Conservation (phyloP, 2,797 vertebrate genomes). For the Cuculus canorus region DNA sequence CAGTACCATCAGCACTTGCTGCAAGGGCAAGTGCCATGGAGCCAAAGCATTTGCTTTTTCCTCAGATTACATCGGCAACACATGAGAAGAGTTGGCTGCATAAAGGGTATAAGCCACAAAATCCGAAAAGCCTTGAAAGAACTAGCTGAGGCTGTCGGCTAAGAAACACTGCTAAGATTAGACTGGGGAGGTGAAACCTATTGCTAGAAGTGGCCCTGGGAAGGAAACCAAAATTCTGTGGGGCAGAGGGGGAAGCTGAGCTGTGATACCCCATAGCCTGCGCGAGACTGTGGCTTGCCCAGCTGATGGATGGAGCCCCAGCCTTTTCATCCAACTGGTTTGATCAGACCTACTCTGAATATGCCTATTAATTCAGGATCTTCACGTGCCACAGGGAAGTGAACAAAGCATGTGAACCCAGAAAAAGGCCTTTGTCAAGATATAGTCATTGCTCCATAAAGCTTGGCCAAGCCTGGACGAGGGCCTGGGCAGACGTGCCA, state of each 20-base stretch:
- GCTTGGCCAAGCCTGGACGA: background rate
- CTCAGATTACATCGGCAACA: background rate
- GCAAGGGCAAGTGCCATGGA: background rate
- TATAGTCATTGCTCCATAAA: background rate
- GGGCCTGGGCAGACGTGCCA: background rate
- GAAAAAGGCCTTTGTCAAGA: background rate
- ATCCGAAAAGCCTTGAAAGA: conserved; percentile 3
- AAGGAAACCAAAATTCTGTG: background rate
- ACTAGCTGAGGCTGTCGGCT: background rate
- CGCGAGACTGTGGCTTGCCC: background rate
- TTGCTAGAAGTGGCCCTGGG: background rate
- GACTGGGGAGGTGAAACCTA: background rate
- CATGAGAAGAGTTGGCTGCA: background rate
- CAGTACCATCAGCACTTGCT: background rate
- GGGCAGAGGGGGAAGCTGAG: background rate
- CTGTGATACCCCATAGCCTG: background rate
- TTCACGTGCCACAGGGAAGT: background rate
- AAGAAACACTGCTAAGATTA: background rate
- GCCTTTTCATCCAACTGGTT: conserved; percentile 4
- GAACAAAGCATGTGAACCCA: background rate
- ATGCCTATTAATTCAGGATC: background rate
- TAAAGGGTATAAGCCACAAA: background rate
- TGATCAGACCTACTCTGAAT: conserved; percentile 10
- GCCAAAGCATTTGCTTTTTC: background rate
- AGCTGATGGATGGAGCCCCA: background rate